Conservation (phyloP, 2,113 vertebrate species). For the Cyprinodon brontotheroides region DNA sequence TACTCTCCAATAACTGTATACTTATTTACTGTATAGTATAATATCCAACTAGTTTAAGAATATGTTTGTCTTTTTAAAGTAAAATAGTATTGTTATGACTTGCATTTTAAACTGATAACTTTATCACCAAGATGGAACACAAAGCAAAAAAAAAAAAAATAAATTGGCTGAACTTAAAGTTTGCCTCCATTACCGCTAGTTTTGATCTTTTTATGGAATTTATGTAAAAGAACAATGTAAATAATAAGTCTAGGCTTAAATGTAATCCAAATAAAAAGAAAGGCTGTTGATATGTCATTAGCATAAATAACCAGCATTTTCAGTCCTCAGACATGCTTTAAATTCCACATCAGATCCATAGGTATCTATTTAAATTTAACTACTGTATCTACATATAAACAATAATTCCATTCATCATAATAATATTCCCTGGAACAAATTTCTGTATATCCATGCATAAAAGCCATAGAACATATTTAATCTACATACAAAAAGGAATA, state of each 20-base stretch:
- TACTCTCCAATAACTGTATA: background rate
- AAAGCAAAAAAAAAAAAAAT: background rate
- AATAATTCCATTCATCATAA: constrained; percentile 73
- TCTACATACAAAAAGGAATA: constrained; percentile 76
- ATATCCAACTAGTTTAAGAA: background rate
- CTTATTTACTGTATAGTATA: background rate
- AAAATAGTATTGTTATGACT: background rate
- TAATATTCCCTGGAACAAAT: constrained; percentile 74
- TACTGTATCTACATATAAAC: constrained; percentile 59
- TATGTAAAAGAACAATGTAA: background rate
- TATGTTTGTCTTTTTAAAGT: background rate
- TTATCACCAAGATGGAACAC: background rate
- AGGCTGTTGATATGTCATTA: constrained; percentile 10
- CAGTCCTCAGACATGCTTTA: constrained; percentile 60
- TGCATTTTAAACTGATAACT: background rate
- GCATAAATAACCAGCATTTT: constrained; percentile 28
- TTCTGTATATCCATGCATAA: constrained; percentile 77
- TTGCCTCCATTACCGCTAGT: background rate
- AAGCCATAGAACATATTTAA: constrained; percentile 66
- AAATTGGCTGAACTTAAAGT: background rate
- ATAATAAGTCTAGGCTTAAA: constrained; percentile 4
- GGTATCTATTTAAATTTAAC: constrained; percentile 56
- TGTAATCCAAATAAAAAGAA: background rate
- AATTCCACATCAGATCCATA: constrained; percentile 47
- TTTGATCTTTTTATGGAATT: constrained; percentile 23